Conservation (phyloP, 2,888 invertebrate genomes). For the Drosophila multiciliata region DNA sequence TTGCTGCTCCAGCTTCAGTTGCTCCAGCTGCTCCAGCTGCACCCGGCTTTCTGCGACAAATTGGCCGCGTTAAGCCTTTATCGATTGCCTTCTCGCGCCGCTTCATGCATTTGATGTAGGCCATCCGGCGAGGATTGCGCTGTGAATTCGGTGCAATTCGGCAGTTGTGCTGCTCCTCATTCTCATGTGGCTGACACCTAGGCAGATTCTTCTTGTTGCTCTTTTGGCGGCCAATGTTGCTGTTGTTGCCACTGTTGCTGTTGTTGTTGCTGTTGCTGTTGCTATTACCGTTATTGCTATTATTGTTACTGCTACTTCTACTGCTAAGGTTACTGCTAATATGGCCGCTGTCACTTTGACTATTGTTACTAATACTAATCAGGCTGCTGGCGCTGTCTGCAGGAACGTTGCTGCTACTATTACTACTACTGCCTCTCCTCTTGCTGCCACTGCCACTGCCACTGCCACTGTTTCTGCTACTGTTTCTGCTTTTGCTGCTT, state of each 20-base stretch:
- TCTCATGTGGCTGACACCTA: slow-evolving; percentile 82
- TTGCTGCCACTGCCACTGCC: slow-evolving; percentile 57
- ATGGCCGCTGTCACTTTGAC: slow-evolving; percentile 77
- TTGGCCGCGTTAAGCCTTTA: slow-evolving; percentile 50
- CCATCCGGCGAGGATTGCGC: slow-evolving; percentile 67
- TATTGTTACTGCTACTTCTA: slow-evolving; percentile 63
- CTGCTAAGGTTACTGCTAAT: slow-evolving; percentile 70
- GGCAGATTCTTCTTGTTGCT: slow-evolving; percentile 68
- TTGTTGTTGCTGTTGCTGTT: slow-evolving; percentile 32
- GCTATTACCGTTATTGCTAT: slow-evolving; percentile 47
- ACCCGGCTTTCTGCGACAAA: slow-evolving; percentile 57
- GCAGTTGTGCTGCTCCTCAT: slow-evolving; percentile 83
- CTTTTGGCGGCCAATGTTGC: slow-evolving; percentile 8
- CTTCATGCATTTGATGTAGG: slow-evolving; percentile 43
- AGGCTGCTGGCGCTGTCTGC: slow-evolving; percentile 71
- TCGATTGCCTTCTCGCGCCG: slow-evolving; percentile 42
- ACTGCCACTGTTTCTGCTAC: slow-evolving; percentile 52
- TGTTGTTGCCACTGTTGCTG: slow-evolving; percentile 60
- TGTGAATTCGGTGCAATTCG: slow-evolving; percentile 59
- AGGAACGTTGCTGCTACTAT: slow-evolving; percentile 66
- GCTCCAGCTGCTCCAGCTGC: neutral
- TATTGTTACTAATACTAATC: slow-evolving; percentile 77
- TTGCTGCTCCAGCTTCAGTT: neutral
- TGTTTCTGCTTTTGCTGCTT: slow-evolving; percentile 62
- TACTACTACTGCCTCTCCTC: slow-evolving; percentile 60